Evolutionary conservation across 2,797 vertebrate species (phyloP).

Genomic region (Sebastes iracundus): DNA sequence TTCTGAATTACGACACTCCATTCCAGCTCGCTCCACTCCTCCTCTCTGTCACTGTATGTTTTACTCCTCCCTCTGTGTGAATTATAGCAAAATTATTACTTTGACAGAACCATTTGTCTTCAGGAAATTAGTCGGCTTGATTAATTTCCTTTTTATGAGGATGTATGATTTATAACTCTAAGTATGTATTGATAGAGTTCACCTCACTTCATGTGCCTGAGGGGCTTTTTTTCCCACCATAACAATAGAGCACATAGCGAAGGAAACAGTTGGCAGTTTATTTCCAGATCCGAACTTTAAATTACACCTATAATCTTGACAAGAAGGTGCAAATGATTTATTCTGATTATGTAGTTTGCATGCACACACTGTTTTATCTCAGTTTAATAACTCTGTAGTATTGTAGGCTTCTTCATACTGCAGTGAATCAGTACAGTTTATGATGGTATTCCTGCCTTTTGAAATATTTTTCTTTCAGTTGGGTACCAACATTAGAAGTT

Average conservation of each 20-base stretch:
- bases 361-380: not conserved
- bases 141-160: conserved; percentile 20
- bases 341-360: not conserved
- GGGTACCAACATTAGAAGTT: not conserved
- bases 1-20: not conserved
- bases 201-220: not conserved
- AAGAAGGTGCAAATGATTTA: not conserved
- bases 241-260: not conserved
- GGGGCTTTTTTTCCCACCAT: not conserved
- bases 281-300: not conserved
- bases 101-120: conserved; percentile 30
- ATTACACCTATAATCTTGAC: not conserved
- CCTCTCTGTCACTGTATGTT: conserved; percentile 12
- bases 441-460: not conserved
- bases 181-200: not conserved
- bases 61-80: not conserved
- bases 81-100: not conserved
- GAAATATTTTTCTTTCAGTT: not conserved
- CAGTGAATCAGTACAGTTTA: not conserved
- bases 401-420: not conserved
- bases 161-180: conserved; percentile 2
- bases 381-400: not conserved
- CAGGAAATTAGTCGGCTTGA: not conserved
- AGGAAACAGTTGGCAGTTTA: conserved; percentile 3
- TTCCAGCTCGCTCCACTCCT: not conserved